Percentiles rank a stretch among this genome's conserved stretches.
phyloP scores from a whole-genome alignment of 2,113 vertebrate genomes.

The Chunga burmeisteri region DNA sequence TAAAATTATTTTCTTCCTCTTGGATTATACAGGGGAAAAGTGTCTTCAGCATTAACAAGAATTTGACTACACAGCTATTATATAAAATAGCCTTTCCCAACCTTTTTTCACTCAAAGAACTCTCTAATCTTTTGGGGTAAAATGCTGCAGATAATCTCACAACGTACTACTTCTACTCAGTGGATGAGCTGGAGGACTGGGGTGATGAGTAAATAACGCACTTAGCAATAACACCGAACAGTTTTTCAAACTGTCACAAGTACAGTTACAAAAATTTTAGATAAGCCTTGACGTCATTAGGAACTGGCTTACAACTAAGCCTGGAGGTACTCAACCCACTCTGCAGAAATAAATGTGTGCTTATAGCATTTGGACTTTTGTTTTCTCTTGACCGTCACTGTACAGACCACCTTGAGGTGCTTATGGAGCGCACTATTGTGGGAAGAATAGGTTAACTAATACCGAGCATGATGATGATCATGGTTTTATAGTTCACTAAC shows the following conservation, averaged over 20 bases:
- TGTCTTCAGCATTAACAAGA: neutral
- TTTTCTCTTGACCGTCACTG: neutral
- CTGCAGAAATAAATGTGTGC: neutral
- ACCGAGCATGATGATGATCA: neutral
- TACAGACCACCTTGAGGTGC: neutral
- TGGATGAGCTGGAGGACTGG: neutral
- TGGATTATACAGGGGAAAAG: neutral
- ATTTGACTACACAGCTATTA: neutral
- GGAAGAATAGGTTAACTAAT: neutral
- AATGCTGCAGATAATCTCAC: neutral
- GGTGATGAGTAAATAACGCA: neutral
- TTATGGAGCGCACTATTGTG: neutral
- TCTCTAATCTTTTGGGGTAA: neutral
- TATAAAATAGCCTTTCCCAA: neutral
- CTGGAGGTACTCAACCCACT: neutral
- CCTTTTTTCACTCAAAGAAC: neutral
- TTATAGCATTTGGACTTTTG: neutral
- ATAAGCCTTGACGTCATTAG: neutral
- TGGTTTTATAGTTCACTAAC: neutral
- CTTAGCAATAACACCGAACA: neutral
- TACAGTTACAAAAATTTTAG: neutral
- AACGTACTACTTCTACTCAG: neutral
- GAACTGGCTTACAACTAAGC: neutral
- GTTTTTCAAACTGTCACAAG: neutral
- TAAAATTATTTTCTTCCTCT: conserved; percentile 38